These are phyloP conservation scores for Imbricaverruca yamaguchii DNA, from an alignment of 2,888 invertebrate species.

Conservation along the genomic window DNA sequence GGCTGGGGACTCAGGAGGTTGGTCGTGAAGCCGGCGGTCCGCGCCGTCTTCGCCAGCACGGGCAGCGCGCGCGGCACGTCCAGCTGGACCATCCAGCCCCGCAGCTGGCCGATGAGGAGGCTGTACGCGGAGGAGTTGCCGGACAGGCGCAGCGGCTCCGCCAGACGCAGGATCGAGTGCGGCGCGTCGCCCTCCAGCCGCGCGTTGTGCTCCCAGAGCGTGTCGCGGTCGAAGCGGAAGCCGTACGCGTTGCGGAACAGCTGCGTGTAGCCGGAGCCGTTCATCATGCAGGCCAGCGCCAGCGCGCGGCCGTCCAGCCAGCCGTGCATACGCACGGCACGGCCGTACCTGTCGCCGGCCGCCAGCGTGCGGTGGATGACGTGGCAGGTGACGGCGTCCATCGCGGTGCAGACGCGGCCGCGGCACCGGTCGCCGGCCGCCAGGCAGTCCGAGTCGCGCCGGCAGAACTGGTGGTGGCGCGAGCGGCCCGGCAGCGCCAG, in stretches of 20 bases:
- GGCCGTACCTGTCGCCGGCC: not conserved
- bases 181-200: not conserved
- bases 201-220: not conserved
- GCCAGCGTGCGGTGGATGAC: not conserved
- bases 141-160: not conserved
- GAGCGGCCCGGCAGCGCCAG: not conserved
- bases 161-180: not conserved
- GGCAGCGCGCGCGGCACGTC: too few species aligned
- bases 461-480: not conserved
- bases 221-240: not conserved
- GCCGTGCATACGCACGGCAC: not conserved
- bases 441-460: not conserved
- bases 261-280: not conserved
- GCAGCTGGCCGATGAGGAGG: not conserved
- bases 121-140: not conserved
- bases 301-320: not conserved
- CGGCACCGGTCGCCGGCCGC: not conserved
- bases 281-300: not conserved
- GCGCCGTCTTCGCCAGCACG: too few species aligned
- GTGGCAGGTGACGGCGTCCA: not conserved
- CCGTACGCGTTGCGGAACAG: not conserved
- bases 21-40: too few species aligned
- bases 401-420: not conserved
- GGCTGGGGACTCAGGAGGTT: too few species aligned
- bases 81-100: too few species aligned